Conservation (phyloP, 1,140 invertebrate genomes). For the Ceratina japonica region DNA sequence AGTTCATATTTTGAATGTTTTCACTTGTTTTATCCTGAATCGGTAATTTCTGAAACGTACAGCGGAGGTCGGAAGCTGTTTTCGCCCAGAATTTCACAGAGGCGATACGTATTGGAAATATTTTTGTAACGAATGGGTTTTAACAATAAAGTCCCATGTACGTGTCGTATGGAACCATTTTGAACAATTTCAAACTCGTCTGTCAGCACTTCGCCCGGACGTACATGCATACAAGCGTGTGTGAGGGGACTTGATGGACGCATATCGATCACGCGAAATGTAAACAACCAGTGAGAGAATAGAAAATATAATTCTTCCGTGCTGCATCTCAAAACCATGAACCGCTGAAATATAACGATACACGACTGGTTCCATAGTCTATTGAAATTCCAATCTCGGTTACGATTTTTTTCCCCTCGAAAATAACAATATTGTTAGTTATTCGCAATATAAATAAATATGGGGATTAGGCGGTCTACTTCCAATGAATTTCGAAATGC, state of each 20-base stretch:
- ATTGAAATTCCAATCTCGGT: too few species aligned
- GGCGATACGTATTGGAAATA: slow-evolving; percentile 40
- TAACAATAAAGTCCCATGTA: slow-evolving; percentile 27
- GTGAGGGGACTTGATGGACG: slow-evolving; percentile 36
- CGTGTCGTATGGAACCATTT: slow-evolving; percentile 46
- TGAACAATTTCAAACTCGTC: slow-evolving; percentile 54
- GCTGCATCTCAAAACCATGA: slow-evolving; percentile 18
- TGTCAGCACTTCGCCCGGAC: slow-evolving; percentile 48
- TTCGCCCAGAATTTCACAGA: neutral
- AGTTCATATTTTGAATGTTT: neutral
- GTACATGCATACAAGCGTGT: slow-evolving; percentile 10
- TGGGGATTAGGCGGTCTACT: too few species aligned
- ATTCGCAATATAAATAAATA: too few species aligned
- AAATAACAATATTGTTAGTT: too few species aligned
- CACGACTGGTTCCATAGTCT: neutral
- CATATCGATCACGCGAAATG: slow-evolving; percentile 51
- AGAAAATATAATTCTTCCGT: slow-evolving; percentile 50
- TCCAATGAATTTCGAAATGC: too few species aligned
- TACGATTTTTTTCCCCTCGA: too few species aligned
- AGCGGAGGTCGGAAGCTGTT: neutral
- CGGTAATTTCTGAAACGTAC: slow-evolving; percentile 4
- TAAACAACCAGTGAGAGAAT: slow-evolving; percentile 49
- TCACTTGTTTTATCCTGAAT: neutral
- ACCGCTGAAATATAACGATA: neutral
- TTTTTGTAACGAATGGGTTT: slow-evolving; percentile 48